phyloP scores from a whole-genome alignment of 2,888 invertebrate species.

The Drosophila mulleri region DNA sequence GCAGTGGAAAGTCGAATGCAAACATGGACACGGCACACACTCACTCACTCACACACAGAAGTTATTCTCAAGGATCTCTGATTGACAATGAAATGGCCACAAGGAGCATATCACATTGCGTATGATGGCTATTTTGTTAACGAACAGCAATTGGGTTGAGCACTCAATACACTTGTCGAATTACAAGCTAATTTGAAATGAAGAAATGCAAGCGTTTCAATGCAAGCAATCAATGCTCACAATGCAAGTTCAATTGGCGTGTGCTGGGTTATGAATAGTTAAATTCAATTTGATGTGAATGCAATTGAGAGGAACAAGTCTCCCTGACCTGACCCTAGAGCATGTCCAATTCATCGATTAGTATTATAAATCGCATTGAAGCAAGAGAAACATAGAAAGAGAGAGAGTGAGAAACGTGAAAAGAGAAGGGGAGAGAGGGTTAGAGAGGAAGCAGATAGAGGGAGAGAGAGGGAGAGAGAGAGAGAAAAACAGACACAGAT shows the following conservation, averaged over 20 bases:
- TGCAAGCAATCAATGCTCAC: not conserved
- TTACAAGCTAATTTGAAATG: slow-evolving; percentile 22
- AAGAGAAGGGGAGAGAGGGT: not conserved
- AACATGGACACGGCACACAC: slow-evolving; percentile 8
- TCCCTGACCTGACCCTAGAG: not conserved
- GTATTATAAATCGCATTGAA: not conserved
- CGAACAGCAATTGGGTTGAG: slow-evolving; percentile 3
- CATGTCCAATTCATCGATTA: not conserved
- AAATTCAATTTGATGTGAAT: slow-evolving; percentile 19
- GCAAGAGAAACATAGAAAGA: not conserved
- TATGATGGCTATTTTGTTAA: not conserved
- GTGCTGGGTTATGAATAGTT: slow-evolving; percentile 24
- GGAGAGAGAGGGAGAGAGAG: too few relatives aligned
- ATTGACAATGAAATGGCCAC: slow-evolving; percentile 17
- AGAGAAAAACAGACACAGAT: too few relatives aligned
- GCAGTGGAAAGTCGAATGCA: slow-evolving; percentile 38
- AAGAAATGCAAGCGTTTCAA: not conserved
- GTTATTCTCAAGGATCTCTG: slow-evolving; percentile 6
- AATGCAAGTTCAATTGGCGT: slow-evolving; percentile 18
- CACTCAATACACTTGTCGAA: slow-evolving; percentile 11
- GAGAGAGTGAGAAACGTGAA: too few relatives aligned
- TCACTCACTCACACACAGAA: not conserved
- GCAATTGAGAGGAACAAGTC: not conserved
- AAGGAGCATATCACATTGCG: slow-evolving; percentile 4
- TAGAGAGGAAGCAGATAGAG: not conserved